Evolutionary conservation across 2,113 vertebrate genomes (phyloP).

Genomic region (Thryonomys swinderianus): DNA sequence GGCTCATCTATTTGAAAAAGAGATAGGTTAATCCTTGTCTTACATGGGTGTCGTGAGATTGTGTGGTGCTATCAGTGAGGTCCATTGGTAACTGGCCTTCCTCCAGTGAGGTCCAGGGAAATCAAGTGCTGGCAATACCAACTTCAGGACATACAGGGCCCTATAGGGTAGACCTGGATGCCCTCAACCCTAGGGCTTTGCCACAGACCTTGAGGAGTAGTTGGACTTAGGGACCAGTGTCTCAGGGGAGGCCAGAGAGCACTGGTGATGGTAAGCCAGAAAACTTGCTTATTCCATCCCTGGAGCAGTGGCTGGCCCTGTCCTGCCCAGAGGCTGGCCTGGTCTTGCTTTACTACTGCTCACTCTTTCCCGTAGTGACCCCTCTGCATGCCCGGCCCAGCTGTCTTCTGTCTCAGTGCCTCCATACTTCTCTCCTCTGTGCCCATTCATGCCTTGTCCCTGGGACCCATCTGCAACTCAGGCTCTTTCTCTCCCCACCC

Average conservation of each 20-base stretch:
- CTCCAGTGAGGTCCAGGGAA: no score
- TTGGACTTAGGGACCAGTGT: not conserved
- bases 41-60: not conserved
- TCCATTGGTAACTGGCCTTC: no score
- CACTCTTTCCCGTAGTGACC: not conserved
- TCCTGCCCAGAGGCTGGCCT: not conserved
- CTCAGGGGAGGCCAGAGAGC: not conserved
- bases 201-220: not conserved
- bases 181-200: not conserved
- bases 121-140: not conserved
- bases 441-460: not conserved
- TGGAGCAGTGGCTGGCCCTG: not conserved
- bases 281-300: not conserved
- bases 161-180: not conserved
- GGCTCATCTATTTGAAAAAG: not conserved
- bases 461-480: not conserved
- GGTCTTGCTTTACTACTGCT: not conserved
- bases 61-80: not conserved
- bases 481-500: not conserved
- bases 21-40: not conserved
- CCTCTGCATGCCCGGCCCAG: no score
- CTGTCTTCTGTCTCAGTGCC: not conserved
- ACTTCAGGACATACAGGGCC: not conserved
- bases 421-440: not conserved
- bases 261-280: not conserved